Evolutionary conservation across 2,797 vertebrate species (phyloP).

Genomic region (Pristis pectinata): DNA sequence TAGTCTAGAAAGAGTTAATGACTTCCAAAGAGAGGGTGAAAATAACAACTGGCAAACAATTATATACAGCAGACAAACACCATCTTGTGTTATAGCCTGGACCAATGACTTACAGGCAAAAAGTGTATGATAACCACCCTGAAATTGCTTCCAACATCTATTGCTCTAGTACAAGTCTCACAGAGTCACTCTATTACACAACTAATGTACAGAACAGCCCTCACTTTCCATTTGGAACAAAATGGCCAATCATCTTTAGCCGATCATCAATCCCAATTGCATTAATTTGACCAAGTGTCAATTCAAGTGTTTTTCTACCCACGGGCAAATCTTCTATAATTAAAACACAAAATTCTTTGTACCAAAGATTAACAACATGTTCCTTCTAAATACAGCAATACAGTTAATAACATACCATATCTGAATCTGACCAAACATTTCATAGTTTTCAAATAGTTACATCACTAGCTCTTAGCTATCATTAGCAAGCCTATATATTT

Average conservation of each 20-base stretch:
- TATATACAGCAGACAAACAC: not conserved
- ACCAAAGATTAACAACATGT: not conserved
- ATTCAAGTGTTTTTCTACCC: not conserved
- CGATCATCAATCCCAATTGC: slow-evolving; percentile 2
- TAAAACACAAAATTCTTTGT: not conserved
- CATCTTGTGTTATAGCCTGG: not conserved
- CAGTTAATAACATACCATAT: not conserved
- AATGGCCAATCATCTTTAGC: not conserved
- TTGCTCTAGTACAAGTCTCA: not conserved
- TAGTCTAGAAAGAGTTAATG: not conserved
- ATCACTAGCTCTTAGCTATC: not conserved
- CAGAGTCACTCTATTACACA: not conserved
- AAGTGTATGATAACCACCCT: not conserved
- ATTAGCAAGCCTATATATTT: not conserved
- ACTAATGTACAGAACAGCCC: not conserved
- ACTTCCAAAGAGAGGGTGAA: not conserved
- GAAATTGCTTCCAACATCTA: not conserved
- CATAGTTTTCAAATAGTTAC: not conserved
- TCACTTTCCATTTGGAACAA: not conserved
- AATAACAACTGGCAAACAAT: not conserved
- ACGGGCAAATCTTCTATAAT: not conserved
- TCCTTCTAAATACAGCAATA: not conserved
- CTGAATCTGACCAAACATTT: not conserved
- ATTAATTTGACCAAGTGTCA: slow-evolving; percentile 28
- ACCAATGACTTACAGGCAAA: not conserved